These are phyloP conservation scores for Monochamus alternatus DNA, from an alignment of 2,888 invertebrate genomes.

Conservation along the genomic window DNA sequence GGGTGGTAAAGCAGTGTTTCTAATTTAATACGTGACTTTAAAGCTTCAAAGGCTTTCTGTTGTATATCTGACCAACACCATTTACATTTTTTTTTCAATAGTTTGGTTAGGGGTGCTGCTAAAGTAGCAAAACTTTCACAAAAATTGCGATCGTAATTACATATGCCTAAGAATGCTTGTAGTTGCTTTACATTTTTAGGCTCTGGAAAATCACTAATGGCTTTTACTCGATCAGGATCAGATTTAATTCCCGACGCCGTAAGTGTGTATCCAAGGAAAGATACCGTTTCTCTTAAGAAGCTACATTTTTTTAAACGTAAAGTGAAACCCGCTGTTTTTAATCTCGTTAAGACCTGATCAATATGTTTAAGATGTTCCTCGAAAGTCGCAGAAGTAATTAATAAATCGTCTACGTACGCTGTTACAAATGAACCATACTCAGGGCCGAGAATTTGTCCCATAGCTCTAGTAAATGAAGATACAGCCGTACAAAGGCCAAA, in stretches of 20 bases:
- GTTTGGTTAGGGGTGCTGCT: not conserved
- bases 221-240: slow-evolving; percentile 48
- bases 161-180: slow-evolving; percentile 47
- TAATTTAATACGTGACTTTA: not conserved
- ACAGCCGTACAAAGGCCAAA: not conserved
- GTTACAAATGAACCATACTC: not conserved
- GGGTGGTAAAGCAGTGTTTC: not conserved
- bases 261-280: slow-evolving; percentile 53
- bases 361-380: not conserved
- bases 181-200: slow-evolving; percentile 46
- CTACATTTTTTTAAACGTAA: slow-evolving; percentile 2
- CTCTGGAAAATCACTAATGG: slow-evolving; percentile 37
- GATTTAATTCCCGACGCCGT: slow-evolving; percentile 45
- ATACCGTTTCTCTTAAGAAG: slow-evolving; percentile 16
- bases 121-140: not conserved
- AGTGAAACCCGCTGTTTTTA: too few relatives aligned
- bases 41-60: slow-evolving; percentile 12
- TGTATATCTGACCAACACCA: slow-evolving; percentile 25
- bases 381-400: not conserved
- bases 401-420: not conserved
- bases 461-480: not conserved
- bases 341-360: not conserved
- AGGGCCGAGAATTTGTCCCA: not conserved
- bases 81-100: slow-evolving; percentile 17
- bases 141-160: slow-evolving; percentile 38